phyloP scores from a whole-genome alignment of 1,140 invertebrate genomes.

The Heliconius hewitsoni region DNA sequence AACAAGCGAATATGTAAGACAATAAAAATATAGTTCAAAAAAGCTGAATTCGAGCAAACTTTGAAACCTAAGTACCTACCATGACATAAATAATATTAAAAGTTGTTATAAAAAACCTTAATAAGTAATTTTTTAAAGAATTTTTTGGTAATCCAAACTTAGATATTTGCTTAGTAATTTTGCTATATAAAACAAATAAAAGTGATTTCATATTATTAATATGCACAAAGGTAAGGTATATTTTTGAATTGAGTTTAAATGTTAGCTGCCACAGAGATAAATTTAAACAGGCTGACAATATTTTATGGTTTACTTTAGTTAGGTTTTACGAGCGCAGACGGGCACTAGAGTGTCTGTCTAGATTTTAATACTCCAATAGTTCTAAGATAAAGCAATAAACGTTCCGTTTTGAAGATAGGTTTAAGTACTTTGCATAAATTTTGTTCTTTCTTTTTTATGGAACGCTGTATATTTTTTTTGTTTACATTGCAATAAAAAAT shows the following conservation, averaged over 20 bases:
- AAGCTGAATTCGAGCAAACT: no score
- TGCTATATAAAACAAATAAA: no score
- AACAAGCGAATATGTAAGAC: no score
- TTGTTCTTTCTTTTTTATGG: slow-evolving; percentile 27
- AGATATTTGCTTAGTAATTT: no score
- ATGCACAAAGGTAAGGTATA: neutral
- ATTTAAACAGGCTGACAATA: slow-evolving; percentile 77
- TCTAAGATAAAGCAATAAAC: slow-evolving; percentile 43
- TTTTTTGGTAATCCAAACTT: no score
- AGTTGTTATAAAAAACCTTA: no score
- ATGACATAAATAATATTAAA: no score
- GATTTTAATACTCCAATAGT: slow-evolving; percentile 57
- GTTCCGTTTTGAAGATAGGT: slow-evolving; percentile 42
- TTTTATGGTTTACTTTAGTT: slow-evolving; percentile 77
- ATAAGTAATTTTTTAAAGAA: no score
- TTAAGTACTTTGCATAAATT: slow-evolving; percentile 40
- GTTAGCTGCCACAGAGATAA: slow-evolving; percentile 57
- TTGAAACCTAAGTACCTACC: no score
- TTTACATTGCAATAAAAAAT: neutral
- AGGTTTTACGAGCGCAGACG: slow-evolving; percentile 72
- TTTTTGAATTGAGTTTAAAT: slow-evolving; percentile 43
- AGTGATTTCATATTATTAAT: neutral
- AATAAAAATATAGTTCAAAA: no score
- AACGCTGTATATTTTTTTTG: neutral
- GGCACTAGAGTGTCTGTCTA: slow-evolving; percentile 63